Evolutionary conservation across 23 tunicate species (phyloP).

Genomic region (Diplosoma virens): DNA sequence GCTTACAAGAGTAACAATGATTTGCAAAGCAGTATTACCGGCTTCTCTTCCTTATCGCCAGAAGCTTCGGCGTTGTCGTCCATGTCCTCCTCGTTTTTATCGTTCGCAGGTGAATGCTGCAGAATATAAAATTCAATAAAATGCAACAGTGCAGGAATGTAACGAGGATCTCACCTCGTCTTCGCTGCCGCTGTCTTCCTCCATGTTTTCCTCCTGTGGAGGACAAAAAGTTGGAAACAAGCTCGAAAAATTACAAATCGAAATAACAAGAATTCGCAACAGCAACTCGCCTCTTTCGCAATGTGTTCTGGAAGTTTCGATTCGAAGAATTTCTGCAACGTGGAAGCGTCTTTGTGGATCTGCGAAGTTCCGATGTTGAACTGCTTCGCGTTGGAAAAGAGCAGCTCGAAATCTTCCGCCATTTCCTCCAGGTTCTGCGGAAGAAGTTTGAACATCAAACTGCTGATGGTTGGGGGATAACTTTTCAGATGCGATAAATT

Average conservation of each 20-base stretch:
- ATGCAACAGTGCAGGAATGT: neutral
- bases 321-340: conserved; percentile 48
- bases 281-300: conserved; percentile 48
- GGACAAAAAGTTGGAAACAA: neutral
- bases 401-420: conserved; percentile 51
- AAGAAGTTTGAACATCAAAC: too few relatives aligned
- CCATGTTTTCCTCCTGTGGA: conserved; percentile 39
- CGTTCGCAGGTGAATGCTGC: too few relatives aligned
- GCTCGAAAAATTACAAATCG: neutral
- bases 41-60: too few relatives aligned
- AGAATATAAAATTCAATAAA: too few relatives aligned
- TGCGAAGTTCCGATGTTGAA: conserved; percentile 62
- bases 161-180: conserved; percentile 21
- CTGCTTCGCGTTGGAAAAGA: conserved; percentile 72
- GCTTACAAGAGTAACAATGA: too few relatives aligned
- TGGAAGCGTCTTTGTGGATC: conserved; percentile 75
- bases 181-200: conserved; percentile 42
- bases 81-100: too few relatives aligned
- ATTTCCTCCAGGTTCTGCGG: conserved; percentile 45
- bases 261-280: neutral
- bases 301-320: conserved; percentile 41
- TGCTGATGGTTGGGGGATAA: too few relatives aligned
- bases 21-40: too few relatives aligned
- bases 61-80: too few relatives aligned
- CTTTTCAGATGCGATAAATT: too few relatives aligned